Base-by-base conservation (phyloP, 1,140 invertebrate genomes). In the Euura saliciscinereae region DNA sequence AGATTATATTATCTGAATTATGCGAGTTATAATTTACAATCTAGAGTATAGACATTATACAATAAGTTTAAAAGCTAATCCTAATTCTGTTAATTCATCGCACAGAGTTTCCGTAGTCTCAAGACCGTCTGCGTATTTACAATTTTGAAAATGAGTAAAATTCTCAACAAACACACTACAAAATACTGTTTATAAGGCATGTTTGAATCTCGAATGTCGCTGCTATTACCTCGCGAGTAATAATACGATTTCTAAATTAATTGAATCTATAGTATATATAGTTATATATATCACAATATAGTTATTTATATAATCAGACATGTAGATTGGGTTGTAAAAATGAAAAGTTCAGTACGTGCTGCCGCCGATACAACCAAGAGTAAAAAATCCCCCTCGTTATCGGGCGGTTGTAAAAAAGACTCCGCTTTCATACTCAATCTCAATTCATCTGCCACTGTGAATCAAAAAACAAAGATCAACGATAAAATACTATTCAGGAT, bases 371-470 rank as follows among this genome's bases (percentile, higher is more conserved):
- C 46, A n/a, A 11, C 28, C 0, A 28, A 28, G 28, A 28, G 28
- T 28, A 28, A n/a, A 8, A 59, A 8, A 59, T 6, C 51, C 13
- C 13, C 51, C 51, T 28, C 28, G 28, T 28, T 28, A 28, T 28
- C 28, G 10, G 51, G 51, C 13, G 8, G 8, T 59, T 59, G 13
- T 59, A 28, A 1, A 59, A 59, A 3, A 59, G 28, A n/a, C 28
- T 28, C 51, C 3, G 51, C 51, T 28, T 28, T 4, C 51, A 28
- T 28, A 28, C 28, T 28, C 28, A 4, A 4, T 8, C 64, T 81
- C 77, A 82, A 45, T 73, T 79, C n/a, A 82, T 44, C 77, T 83
- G 82, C 82, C 82, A 83, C 82, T 83, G 46, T 68, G 80, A 64
- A 44, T 43, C 69, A 6, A 70, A 65, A 43, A 67, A 69, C 11